These are phyloP conservation scores for Phaedon cochleariae DNA, from an alignment of 2,888 invertebrate genomes.

Conservation along the genomic window DNA sequence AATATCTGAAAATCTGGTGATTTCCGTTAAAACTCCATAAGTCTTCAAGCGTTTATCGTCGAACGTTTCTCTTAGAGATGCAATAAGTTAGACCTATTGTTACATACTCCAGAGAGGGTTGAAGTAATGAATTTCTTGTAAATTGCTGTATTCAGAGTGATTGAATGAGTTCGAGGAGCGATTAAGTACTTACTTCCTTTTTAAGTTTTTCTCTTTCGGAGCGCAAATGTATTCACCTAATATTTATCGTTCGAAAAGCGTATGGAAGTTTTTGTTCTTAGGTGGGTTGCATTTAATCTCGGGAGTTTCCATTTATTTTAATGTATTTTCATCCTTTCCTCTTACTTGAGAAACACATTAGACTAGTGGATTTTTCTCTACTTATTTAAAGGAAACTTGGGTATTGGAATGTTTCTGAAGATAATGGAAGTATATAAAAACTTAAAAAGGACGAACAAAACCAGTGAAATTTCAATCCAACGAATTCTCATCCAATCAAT, in stretches of 20 bases:
- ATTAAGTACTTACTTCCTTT: conserved; percentile 13
- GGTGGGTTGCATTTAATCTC: not conserved
- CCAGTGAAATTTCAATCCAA: too few species aligned
- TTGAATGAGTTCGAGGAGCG: conserved; percentile 19
- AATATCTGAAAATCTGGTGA: too few species aligned
- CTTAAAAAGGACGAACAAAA: too few species aligned
- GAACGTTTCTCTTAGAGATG: not conserved
- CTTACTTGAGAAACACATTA: not conserved
- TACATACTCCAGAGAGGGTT: conserved; percentile 13
- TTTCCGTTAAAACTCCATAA: not conserved
- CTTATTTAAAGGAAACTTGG: not conserved
- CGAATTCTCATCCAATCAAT: too few species aligned
- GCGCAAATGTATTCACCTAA: not conserved
- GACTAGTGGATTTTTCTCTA: not conserved
- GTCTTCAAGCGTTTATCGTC: not conserved
- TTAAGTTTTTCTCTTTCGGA: not conserved
- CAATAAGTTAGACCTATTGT: conserved; percentile 20
- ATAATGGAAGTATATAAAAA: too few species aligned
- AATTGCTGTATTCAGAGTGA: conserved; percentile 13
- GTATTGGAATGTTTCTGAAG: not conserved
- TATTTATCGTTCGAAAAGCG: not conserved
- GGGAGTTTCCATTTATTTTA: not conserved
- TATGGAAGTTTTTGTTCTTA: not conserved
- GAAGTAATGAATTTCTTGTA: conserved; percentile 26
- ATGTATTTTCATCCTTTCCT: not conserved